These are phyloP conservation scores for Caenorhabditis angaria DNA, from an alignment of 2,888 invertebrate genomes.

Conservation along the genomic window DNA sequence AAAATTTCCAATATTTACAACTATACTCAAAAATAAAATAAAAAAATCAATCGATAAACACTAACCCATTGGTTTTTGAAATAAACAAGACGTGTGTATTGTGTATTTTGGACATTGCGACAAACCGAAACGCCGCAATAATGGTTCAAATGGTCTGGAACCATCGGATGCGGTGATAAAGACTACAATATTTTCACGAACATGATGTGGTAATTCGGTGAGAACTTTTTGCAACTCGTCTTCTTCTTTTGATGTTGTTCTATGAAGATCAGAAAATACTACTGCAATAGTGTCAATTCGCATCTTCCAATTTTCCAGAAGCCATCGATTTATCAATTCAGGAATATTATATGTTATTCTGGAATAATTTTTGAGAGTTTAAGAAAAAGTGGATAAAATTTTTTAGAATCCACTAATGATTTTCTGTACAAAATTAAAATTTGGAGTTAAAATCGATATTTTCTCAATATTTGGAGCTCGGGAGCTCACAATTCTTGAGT, in stretches of 20 bases:
- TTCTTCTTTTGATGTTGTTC: constrained; percentile 54
- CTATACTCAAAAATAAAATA: background rate
- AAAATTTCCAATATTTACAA: constrained; percentile 4
- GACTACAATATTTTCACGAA: constrained; percentile 37
- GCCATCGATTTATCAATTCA: constrained; percentile 43
- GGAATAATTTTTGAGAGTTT: too few relatives aligned
- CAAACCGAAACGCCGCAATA: constrained; percentile 38
- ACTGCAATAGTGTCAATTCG: constrained; percentile 54
- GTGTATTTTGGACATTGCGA: constrained; percentile 34
- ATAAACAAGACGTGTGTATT: constrained; percentile 48
- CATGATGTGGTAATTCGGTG: constrained; percentile 32
- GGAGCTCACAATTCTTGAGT: too few relatives aligned
- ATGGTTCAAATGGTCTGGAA: constrained; percentile 23
- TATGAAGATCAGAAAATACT: constrained; percentile 51
- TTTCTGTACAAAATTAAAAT: too few relatives aligned
- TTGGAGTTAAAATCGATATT: too few relatives aligned
- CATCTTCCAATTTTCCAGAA: constrained; percentile 48
- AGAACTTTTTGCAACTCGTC: constrained; percentile 52
- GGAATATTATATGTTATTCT: constrained; percentile 39
- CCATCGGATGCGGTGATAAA: constrained; percentile 52
- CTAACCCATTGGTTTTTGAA: constrained; percentile 44
- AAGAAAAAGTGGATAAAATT: too few relatives aligned
- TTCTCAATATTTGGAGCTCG: too few relatives aligned
- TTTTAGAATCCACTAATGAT: too few relatives aligned
- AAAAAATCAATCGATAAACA: constrained; percentile 10